Evolutionary conservation across 2,113 vertebrate species (phyloP).

Genomic region (cat (Felis catus)): F.catus_Fca126_mat1.0 CM031411.1:38320001-38320500

Average conservation of each 20-base stretch:
- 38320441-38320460: background rate
- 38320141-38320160: background rate
- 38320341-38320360: background rate
- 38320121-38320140: background rate
- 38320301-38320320: background rate
- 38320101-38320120: background rate
- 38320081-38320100: too few species aligned
- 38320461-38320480: background rate
- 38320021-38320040: background rate
- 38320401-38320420: background rate
- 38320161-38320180: background rate
- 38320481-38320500: background rate
- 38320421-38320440: background rate
- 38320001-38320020: background rate
- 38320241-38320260: background rate
- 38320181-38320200: background rate
- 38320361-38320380: background rate
- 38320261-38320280: background rate
- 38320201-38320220: background rate
- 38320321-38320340: background rate
- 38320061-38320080: background rate
- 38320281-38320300: background rate
- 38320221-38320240: background rate
- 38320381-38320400: background rate
- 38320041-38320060: background rate